Percentiles rank a stretch among this genome's conserved stretches.
Conservation (phyloP, 2,113 vertebrate genomes). For the Mustela lutreola region DNA sequence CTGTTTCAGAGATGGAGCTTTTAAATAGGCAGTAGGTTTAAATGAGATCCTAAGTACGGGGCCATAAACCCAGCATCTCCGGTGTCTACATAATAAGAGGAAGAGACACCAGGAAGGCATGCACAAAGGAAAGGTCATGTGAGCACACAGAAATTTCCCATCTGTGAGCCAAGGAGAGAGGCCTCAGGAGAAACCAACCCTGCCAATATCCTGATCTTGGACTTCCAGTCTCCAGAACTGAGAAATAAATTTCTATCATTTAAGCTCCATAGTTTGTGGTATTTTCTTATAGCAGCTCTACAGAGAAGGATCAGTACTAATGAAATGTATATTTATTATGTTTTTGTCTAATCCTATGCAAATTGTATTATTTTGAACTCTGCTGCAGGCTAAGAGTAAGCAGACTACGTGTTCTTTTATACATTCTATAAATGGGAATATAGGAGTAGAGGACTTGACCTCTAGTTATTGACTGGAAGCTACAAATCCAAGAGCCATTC, state of each 20-base stretch:
- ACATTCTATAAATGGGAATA: not conserved
- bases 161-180: not conserved
- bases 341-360: not conserved
- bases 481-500: not conserved
- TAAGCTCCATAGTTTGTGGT: no score
- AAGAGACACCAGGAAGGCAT: not conserved
- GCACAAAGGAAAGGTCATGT: not conserved
- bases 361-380: not conserved
- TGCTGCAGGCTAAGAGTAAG: not conserved
- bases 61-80: not conserved
- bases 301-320: not conserved
- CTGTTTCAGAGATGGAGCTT: not conserved
- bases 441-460: not conserved
- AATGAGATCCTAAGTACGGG: not conserved
- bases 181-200: not conserved
- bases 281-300: not conserved
- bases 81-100: not conserved
- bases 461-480: not conserved
- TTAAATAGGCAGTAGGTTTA: not conserved
- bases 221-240: not conserved
- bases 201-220: not conserved
- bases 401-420: not conserved
- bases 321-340: not conserved
- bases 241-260: not conserved
- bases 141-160: not conserved